Percentiles rank a stretch among this genome's conserved stretches.
Evolutionary conservation across 2,113 vertebrate genomes (phyloP).

Genomic region (Cepphus grylle): DNA sequence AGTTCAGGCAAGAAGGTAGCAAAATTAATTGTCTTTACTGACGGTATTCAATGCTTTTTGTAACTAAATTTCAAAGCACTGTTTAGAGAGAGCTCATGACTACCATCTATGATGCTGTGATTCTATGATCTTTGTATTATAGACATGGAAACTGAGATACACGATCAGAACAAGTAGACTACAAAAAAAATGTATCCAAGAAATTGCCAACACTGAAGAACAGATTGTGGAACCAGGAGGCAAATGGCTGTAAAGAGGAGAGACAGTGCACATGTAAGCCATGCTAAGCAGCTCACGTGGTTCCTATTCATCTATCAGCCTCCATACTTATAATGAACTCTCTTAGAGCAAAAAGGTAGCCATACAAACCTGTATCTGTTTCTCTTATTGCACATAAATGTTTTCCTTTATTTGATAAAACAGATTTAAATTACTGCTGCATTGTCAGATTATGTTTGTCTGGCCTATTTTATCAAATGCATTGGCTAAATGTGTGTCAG

Average conservation of each 20-base stretch:
- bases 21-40: not conserved
- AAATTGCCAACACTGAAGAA: slow-evolving; percentile 1
- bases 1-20: not conserved
- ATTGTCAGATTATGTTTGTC: not conserved
- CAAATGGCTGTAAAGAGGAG: slow-evolving; percentile 2
- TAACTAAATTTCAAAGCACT: not conserved
- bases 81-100: not conserved
- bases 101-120: not conserved
- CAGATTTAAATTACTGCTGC: slow-evolving; percentile 3
- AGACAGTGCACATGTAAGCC: not conserved
- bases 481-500: not conserved
- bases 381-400: not conserved
- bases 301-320: not conserved
- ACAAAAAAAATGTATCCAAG: not conserved
- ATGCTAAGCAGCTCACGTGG: not conserved
- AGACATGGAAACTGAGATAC: not conserved
- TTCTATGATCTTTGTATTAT: not conserved
- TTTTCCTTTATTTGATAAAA: slow-evolving; percentile 26
- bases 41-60: not conserved
- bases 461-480: not conserved
- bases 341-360: not conserved
- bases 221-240: slow-evolving; percentile 29
- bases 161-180: not conserved
- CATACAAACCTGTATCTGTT: slow-evolving; percentile 20
- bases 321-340: not conserved